Evolutionary conservation across 2,113 vertebrate genomes (phyloP).

Genomic region (Dendropsophus ebraccatus): DNA sequence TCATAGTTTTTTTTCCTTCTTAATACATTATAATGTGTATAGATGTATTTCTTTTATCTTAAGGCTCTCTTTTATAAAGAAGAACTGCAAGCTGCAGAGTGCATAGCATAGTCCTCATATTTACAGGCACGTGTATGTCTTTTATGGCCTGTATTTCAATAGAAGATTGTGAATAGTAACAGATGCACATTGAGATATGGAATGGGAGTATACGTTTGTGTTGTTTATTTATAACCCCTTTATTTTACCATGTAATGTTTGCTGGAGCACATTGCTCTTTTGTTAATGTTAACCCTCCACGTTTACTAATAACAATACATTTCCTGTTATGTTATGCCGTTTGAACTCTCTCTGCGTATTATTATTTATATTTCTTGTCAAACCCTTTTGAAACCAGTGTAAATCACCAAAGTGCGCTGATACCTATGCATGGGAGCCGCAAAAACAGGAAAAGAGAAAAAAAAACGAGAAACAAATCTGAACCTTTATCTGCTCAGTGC

Average conservation of each 20-base stretch:
- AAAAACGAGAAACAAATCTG: slow-evolving; percentile 52
- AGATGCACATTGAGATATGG: not conserved
- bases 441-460: too few species aligned
- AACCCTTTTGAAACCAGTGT: slow-evolving; percentile 58
- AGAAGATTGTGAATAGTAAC: not conserved
- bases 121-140: not conserved
- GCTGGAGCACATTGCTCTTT: not conserved
- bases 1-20: too few species aligned
- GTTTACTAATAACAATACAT: slow-evolving; percentile 47
- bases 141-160: not conserved
- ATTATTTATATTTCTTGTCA: slow-evolving; percentile 56
- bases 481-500: slow-evolving; percentile 65
- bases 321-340: slow-evolving; percentile 20
- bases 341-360: not conserved
- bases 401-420: slow-evolving; percentile 56
- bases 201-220: not conserved
- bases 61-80: not conserved
- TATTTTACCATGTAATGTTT: not conserved
- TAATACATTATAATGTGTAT: too few species aligned
- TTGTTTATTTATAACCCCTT: not conserved
- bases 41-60: not conserved
- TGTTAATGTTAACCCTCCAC: not conserved
- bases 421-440: slow-evolving; percentile 62
- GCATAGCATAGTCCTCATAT: not conserved
- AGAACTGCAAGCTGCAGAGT: not conserved